Conservation (phyloP, 2,888 invertebrate species). For the Sussaba pulchella region DNA sequence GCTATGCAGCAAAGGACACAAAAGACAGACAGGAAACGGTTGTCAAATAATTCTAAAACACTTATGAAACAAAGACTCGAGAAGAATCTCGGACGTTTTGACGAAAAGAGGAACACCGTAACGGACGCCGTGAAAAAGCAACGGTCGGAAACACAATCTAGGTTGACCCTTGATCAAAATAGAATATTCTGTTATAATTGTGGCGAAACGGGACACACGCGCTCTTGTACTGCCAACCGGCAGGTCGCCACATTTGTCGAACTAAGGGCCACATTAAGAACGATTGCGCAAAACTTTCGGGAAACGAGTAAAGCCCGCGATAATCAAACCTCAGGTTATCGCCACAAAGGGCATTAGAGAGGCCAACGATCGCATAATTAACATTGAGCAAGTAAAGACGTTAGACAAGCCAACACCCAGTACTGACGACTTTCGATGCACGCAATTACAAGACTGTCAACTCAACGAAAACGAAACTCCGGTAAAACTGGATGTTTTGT, state of each 20-base stretch:
- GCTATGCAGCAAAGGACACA: neutral
- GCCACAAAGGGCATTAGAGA: conserved; percentile 34
- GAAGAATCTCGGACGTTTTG: conserved; percentile 42
- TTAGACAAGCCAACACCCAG: conserved; percentile 3
- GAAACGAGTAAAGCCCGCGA: conserved; percentile 50
- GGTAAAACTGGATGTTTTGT: neutral
- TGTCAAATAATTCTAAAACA: conserved; percentile 18
- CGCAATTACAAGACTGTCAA: no score
- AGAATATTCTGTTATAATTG: conserved; percentile 49
- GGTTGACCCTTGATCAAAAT: conserved; percentile 13
- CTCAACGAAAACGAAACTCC: neutral
- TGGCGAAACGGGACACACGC: conserved; percentile 39
- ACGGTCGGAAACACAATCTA: neutral
- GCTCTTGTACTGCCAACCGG: conserved; percentile 23
- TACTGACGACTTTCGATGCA: no score
- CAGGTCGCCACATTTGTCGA: conserved; percentile 19
- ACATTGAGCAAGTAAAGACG: conserved; percentile 16
- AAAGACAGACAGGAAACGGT: neutral
- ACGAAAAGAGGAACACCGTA: conserved; percentile 20
- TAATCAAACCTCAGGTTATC: conserved; percentile 45
- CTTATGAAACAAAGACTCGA: conserved; percentile 43
- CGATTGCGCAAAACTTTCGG: conserved; percentile 46
- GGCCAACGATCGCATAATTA: conserved; percentile 17
- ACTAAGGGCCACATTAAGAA: conserved; percentile 36
- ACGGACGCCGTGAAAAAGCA: neutral